These are phyloP conservation scores for Lycaena phlaeas DNA, from an alignment of 2,888 invertebrate species.

Conservation along the genomic window DNA sequence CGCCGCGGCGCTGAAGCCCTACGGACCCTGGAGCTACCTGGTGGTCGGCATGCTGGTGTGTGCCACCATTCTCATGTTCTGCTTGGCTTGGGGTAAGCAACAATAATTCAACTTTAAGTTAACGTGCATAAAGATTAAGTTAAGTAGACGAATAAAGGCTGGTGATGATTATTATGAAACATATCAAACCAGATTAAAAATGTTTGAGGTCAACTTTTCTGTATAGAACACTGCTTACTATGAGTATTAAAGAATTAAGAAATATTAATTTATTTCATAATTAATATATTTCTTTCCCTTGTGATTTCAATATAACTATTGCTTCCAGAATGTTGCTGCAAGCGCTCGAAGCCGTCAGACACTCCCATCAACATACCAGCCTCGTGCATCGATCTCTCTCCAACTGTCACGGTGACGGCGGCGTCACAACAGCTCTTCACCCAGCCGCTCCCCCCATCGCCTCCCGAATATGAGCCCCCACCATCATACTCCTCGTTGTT, in stretches of 20 bases:
- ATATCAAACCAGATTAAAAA: too few species aligned
- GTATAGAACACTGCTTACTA: too few species aligned
- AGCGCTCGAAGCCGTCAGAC: conserved; percentile 59
- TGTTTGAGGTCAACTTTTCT: neutral
- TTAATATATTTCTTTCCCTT: too few species aligned
- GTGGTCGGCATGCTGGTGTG: conserved; percentile 81
- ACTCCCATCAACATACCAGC: conserved; percentile 58
- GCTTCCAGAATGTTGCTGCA: conserved; percentile 67
- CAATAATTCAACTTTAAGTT: too few species aligned
- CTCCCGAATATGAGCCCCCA: conserved; percentile 78
- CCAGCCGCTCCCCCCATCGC: conserved; percentile 48
- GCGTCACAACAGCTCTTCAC: conserved; percentile 50
- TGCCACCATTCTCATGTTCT: conserved; percentile 79
- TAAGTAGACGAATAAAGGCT: too few species aligned
- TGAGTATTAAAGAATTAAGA: too few species aligned
- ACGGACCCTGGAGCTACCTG: conserved; percentile 82
- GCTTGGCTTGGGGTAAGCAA: conserved; percentile 76
- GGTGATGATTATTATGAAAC: too few species aligned
- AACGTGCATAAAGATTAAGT: too few species aligned
- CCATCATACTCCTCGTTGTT: conserved; percentile 79
- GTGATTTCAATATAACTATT: too few species aligned
- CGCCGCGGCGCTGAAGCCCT: conserved; percentile 76
- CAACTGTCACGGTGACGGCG: conserved; percentile 55
- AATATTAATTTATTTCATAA: too few species aligned
- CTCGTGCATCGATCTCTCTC: conserved; percentile 58